A percentile compares a stretch with the other conserved stretches of the same genome.
Evolutionary conservation across 2,113 vertebrate species (phyloP).

Genomic region (Mohoua ochrocephala): DNA sequence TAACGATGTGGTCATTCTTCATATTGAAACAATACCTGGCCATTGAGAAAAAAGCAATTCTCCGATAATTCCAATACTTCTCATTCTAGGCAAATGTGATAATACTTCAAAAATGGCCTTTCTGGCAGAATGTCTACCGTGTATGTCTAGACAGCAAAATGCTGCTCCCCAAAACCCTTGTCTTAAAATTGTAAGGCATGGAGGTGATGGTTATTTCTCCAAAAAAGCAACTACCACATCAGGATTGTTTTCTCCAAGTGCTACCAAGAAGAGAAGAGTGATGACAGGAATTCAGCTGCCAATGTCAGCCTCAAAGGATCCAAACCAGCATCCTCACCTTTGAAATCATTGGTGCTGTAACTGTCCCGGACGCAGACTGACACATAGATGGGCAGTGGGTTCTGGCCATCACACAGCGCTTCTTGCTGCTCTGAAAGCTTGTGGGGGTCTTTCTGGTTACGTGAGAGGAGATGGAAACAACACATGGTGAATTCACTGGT

Average conservation of each 20-base stretch:
- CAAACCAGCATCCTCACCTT: conserved; percentile 60
- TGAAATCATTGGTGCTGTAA: conserved; percentile 70
- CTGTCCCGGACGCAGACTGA: conserved; percentile 59
- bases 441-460: conserved; percentile 65
- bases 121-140: background rate
- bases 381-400: conserved; percentile 78
- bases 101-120: background rate
- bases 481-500: accelerated
- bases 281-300: background rate
- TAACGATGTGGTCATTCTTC: background rate
- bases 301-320: background rate
- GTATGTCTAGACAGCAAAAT: background rate
- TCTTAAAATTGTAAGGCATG: background rate
- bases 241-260: background rate
- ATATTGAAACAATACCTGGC: background rate
- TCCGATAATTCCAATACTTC: background rate
- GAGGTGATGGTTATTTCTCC: background rate
- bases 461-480: background rate
- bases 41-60: background rate
- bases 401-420: conserved; percentile 71
- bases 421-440: conserved; percentile 76
- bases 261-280: background rate
- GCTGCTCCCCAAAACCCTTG: background rate
- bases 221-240: background rate
- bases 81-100: background rate